Base-by-base conservation (phyloP, 2,888 invertebrate genomes). In the Ferrisia virgata region DNA sequence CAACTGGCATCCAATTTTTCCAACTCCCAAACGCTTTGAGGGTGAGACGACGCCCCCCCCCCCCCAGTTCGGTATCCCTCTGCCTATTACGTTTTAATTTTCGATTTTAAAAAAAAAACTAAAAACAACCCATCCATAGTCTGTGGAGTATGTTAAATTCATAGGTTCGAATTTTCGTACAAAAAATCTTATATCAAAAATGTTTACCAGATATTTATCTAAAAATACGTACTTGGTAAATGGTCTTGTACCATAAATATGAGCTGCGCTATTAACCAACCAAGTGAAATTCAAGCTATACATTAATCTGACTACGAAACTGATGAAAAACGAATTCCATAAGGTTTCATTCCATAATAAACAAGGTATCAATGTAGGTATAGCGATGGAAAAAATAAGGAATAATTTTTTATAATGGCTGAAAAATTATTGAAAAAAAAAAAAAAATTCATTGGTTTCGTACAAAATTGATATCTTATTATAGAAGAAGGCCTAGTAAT, bases 211-310 rank as follows among this genome's bases (percentile, higher is more conserved):
- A 43, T n/a, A n/a, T 43, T 43, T 53, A 25, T 25, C 8, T 25
- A 11, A 18, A 25, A 28, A 53, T 53, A 85, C 91, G 90, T 88
- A 93, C 92, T 91, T 90, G 88, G 95, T 94, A 88, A 94, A 96
- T 0, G 95, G 95, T 87, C 92, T 92, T 82, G 91, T 92, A 13
- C 95, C 96, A 88, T 92, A 94, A 84, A 93, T 89, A 89, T 95
- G 96, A 1, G 95, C 95, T 0, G 92, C 92, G 86, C 94, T 95
- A 88, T 96, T 96, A 4, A 96, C 94, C 4, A 92, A 89, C 95
- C 95, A 96, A 0, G 95, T 95, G 1, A 91, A 90, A 87, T 96
- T 93, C n/a, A 96, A 89, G 18, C 90, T 89, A 0, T 91, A 36
- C 1, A 92, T 87, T 87, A 93, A 93, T 18, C 94, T 91, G 28